Conservation (phyloP, 2,797 vertebrate species). For the Chelmon rostratus region DNA sequence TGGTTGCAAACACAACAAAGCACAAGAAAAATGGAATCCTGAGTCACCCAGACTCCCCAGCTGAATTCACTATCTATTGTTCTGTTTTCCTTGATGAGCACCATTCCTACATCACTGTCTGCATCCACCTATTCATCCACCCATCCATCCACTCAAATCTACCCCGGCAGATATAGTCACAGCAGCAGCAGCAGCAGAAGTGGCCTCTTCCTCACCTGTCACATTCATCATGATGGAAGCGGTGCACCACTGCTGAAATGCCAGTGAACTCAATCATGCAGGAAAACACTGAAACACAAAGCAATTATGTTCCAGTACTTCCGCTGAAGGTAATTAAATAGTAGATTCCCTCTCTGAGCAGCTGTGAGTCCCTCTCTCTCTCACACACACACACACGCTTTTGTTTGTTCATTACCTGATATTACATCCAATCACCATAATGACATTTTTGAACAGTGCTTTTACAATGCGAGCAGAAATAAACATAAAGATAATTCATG, state of each 20-base stretch:
- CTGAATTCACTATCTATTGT: conserved; percentile 29
- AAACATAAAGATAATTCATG: neutral
- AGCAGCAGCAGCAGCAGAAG: conserved; percentile 16
- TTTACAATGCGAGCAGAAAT: conserved; percentile 1
- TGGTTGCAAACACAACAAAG: conserved; percentile 43
- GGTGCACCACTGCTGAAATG: conserved; percentile 60
- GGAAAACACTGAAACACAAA: conserved; percentile 74
- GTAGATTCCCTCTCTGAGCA: conserved; percentile 49
- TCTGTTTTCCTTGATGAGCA: conserved; percentile 17
- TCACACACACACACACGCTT: neutral
- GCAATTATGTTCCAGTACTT: conserved; percentile 74
- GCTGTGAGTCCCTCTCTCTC: conserved; percentile 7
- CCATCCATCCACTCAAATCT: conserved; percentile 37
- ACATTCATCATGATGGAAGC: conserved; percentile 70
- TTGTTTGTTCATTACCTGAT: conserved; percentile 47
- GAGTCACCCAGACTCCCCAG: conserved; percentile 32
- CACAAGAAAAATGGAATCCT: conserved; percentile 11
- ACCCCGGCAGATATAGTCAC: neutral
- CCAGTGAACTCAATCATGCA: conserved; percentile 81
- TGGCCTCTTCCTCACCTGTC: conserved; percentile 52
- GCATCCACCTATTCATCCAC: conserved; percentile 26
- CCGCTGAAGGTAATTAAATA: conserved; percentile 76
- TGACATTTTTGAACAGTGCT: conserved; percentile 27
- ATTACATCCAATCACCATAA: conserved; percentile 40
- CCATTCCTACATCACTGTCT: conserved; percentile 13